Conservation (phyloP, 2,888 invertebrate species). For the Cacoxenus indagator region DNA sequence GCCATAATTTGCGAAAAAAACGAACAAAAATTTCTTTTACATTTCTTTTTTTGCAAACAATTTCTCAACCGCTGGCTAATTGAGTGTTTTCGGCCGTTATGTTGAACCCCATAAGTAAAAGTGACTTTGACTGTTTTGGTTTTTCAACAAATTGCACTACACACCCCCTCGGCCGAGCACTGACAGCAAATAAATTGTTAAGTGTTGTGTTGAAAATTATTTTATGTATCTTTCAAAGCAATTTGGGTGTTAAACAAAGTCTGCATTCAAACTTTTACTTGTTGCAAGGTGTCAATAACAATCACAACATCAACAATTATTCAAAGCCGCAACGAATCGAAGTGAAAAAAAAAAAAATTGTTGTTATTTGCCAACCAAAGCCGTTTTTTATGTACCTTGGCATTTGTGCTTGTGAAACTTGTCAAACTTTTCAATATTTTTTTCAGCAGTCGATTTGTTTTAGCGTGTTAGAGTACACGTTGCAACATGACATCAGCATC, state of each 20-base stretch:
- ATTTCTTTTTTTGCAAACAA: background rate
- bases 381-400: slow-evolving; percentile 47
- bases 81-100: slow-evolving; percentile 40
- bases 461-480: slow-evolving; percentile 37
- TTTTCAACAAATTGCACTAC: background rate
- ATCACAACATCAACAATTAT: slow-evolving; percentile 25
- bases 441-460: slow-evolving; percentile 16
- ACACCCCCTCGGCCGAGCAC: background rate
- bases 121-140: slow-evolving; percentile 53
- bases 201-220: slow-evolving; percentile 31
- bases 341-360: slow-evolving; percentile 22
- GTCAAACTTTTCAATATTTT: slow-evolving; percentile 5
- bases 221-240: slow-evolving; percentile 9
- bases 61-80: slow-evolving; percentile 2
- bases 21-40: background rate
- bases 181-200: slow-evolving; percentile 28
- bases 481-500: no score
- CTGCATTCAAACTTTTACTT: slow-evolving; percentile 11
- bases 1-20: slow-evolving; percentile 8
- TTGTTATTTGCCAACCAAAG: slow-evolving; percentile 50
- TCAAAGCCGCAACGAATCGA: background rate
- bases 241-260: slow-evolving; percentile 15
- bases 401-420: slow-evolving; percentile 37
- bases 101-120: slow-evolving; percentile 62
- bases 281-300: background rate